Conservation (phyloP, 2,797 vertebrate genomes). For the Serranus cabrilla region DNA sequence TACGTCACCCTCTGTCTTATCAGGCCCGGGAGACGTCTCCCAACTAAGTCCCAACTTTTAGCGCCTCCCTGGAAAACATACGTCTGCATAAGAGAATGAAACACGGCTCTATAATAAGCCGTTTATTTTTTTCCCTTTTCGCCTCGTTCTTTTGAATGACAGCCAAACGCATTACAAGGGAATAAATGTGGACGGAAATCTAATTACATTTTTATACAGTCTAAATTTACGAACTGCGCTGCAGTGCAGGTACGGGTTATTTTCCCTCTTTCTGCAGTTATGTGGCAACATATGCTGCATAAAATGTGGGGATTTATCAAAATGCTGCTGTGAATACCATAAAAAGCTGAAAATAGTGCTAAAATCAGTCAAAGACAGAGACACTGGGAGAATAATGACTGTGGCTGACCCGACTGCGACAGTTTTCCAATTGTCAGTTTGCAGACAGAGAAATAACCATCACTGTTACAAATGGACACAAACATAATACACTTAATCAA, state of each 20-base stretch:
- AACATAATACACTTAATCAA: conserved; percentile 31
- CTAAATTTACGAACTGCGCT: conserved; percentile 57
- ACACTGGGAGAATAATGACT: conserved; percentile 24
- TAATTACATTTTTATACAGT: conserved; percentile 66
- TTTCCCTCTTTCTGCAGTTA: conserved; percentile 31
- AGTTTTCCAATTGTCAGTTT: conserved; percentile 8
- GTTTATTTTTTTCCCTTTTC: conserved; percentile 25
- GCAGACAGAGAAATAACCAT: conserved; percentile 27
- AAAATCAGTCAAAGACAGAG: conserved; percentile 25
- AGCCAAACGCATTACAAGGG: conserved; percentile 58
- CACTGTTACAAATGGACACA: conserved; percentile 13
- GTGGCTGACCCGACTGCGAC: conserved; percentile 6
- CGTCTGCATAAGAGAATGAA: conserved; percentile 39
- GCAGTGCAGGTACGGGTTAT: conserved; percentile 42
- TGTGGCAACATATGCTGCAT: conserved; percentile 36
- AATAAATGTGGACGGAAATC: conserved; percentile 63
- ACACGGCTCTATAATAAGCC: conserved; percentile 36
- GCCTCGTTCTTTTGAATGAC: conserved; percentile 63
- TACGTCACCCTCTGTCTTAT: conserved; percentile 29
- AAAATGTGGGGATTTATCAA: conserved; percentile 40
- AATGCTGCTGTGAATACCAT: conserved; percentile 27
- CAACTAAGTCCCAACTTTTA: conserved; percentile 34
- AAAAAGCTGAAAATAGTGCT: conserved; percentile 20
- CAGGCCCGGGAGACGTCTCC: conserved; percentile 16
- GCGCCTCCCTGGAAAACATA: conserved; percentile 25